These are phyloP conservation scores for Chaetodon auriga DNA, from an alignment of 2,113 vertebrate species.

Conservation along the genomic window DNA sequence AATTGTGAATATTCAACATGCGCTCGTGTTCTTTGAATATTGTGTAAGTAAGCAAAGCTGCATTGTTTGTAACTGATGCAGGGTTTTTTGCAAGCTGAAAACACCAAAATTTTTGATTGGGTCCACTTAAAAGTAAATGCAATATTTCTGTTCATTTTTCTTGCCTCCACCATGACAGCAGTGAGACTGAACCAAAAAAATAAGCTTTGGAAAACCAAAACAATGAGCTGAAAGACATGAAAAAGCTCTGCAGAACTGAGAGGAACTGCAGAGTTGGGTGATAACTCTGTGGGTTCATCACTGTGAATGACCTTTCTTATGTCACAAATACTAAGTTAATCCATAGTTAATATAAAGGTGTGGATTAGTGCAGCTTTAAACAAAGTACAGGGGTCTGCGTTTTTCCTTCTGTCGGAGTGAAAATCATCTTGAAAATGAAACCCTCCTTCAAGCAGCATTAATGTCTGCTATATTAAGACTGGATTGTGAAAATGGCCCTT, in stretches of 20 bases:
- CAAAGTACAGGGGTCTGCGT: not conserved
- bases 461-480: not conserved
- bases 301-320: not conserved
- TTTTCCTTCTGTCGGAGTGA: not conserved
- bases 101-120: no score
- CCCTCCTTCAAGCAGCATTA: not conserved
- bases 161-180: not conserved
- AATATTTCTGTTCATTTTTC: not conserved
- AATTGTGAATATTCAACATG: no score
- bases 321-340: not conserved
- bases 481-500: not conserved
- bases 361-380: slow-evolving; percentile 2
- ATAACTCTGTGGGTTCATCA: not conserved
- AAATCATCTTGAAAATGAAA: not conserved
- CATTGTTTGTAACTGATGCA: no score
- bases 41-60: no score
- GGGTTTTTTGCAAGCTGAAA: no score
- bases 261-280: not conserved
- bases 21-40: no score
- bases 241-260: not conserved
- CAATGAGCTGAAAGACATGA: no score
- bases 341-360: not conserved
- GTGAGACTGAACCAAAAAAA: no score
- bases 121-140: not conserved
- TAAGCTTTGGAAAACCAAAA: no score